Base-by-base conservation (phyloP, 2,113 vertebrate genomes). In the Nycticryphes semicollaris region DNA sequence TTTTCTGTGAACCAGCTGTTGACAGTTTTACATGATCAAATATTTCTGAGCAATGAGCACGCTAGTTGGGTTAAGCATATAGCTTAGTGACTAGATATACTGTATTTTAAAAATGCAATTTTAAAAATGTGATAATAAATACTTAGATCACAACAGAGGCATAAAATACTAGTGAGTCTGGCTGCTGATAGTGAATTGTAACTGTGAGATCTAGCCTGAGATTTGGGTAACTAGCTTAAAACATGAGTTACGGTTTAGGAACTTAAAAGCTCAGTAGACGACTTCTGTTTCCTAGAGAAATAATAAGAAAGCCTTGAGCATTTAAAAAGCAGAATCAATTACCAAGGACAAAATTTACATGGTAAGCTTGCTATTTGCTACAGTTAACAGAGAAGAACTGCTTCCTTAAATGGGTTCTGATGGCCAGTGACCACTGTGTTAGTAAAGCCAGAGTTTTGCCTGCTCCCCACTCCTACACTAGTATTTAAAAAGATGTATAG, bases 381-480 rank as follows among this genome's bases (percentile, higher is more conserved):
- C 16, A 25, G 56, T 45, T 47, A 60, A 70, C 39, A 77, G 50
- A 41, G 37, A 56, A 51, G 14, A 84, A 33, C 21, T 39, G 0
- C 76, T 80, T 69, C 28, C 19, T 79, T 30, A 54, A 23, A 41
- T 4, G 6, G 7, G 4, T 66, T 64, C 39, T 53, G 28, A 64
- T 76, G 33, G 12, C 28, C 19, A 51, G 3, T 53, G 62, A 56
- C 43, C 25, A 24, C 15, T 57, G 30, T 12, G 1, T 45, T 50
- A 27, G 19, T 56, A 50, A 77, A 74, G 14, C 5, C 21, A 57
- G 35, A 50, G 5, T 62, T 72, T 75, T 43, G 14, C 31, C 41
- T 54, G 25, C 28, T 45, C 45, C 31, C 39, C 19, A 33, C 14
- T 11, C 2, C 8, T 4, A 2, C 2, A 1, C 3, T 35, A 31